Evolutionary conservation across 2,888 invertebrate genomes (phyloP).

Genomic region (Odontothrips loti): DNA sequence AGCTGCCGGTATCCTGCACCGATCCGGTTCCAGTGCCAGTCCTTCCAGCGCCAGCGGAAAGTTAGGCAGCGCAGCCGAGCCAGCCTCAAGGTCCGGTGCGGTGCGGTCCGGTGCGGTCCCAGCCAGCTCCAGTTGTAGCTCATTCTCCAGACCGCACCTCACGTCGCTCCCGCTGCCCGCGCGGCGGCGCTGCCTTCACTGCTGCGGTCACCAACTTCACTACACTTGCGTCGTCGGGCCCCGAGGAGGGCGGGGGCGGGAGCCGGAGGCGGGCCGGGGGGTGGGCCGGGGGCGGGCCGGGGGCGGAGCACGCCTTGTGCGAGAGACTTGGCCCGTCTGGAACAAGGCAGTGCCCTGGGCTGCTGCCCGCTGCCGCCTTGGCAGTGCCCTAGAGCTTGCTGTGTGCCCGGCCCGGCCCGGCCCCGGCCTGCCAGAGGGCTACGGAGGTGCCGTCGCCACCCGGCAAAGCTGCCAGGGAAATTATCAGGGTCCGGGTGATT

Average conservation of each 20-base stretch:
- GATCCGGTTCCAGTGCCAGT: too few species aligned
- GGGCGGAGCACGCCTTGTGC: neutral
- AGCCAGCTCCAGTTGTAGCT: neutral
- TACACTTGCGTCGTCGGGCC: neutral
- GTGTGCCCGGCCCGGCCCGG: too few species aligned
- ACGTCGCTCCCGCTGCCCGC: neutral
- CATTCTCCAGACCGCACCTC: too few species aligned
- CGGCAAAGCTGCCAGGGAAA: conserved; percentile 8
- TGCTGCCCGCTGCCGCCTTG: too few species aligned
- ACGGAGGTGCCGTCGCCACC: too few species aligned
- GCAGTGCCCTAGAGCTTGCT: too few species aligned
- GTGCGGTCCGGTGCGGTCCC: neutral
- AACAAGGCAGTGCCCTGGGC: neutral
- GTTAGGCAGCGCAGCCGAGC: neutral
- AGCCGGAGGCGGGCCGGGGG: neutral
- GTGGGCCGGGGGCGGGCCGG: neutral
- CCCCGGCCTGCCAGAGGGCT: too few species aligned
- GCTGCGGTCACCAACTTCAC: conserved; percentile 11
- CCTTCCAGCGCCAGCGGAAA: too few species aligned
- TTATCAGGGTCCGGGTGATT: conserved; percentile 9
- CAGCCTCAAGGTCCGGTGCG: too few species aligned
- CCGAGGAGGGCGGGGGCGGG: conserved; percentile 1
- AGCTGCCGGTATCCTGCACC: too few species aligned
- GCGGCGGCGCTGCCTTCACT: neutral
- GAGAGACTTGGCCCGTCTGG: neutral